These are phyloP conservation scores for Dolichallabes microphthalmus DNA, from an alignment of 2,113 vertebrate species.

Conservation along the genomic window DNA sequence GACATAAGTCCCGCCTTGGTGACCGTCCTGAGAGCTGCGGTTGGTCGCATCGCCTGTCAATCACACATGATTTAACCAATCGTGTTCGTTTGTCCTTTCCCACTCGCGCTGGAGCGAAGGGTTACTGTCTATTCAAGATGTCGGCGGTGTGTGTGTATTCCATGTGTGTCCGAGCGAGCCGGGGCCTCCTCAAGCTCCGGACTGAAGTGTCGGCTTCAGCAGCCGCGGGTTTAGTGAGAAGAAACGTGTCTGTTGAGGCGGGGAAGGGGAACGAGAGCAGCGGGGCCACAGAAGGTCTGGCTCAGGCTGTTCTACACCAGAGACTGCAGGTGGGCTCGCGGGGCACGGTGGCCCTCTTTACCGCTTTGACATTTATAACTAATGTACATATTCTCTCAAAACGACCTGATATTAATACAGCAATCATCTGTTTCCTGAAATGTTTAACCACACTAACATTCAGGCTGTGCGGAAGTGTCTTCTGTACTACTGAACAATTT, in stretches of 20 bases:
- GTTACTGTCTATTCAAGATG: conserved; percentile 69
- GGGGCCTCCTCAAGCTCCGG: conserved; percentile 65
- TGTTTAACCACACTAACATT: background rate
- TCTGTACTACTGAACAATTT: background rate
- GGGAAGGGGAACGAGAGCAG: conserved; percentile 29
- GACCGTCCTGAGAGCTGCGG: background rate
- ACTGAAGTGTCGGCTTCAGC: conserved; percentile 32
- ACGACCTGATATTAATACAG: background rate
- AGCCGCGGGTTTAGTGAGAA: conserved; percentile 44
- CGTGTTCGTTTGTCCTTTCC: conserved; percentile 64
- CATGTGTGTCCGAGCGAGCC: conserved; percentile 74
- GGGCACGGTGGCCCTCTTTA: background rate
- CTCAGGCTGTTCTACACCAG: conserved; percentile 74
- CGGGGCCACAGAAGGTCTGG: conserved; percentile 62
- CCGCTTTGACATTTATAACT: conserved; percentile 1
- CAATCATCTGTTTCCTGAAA: background rate
- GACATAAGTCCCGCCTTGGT: conserved; percentile 22
- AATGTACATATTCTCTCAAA: background rate
- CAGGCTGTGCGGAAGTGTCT: background rate
- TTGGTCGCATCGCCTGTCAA: conserved; percentile 15
- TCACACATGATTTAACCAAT: conserved; percentile 62
- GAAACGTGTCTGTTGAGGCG: conserved; percentile 56
- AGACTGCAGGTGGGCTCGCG: conserved; percentile 65
- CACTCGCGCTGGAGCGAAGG: conserved; percentile 52
- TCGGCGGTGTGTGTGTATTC: conserved; percentile 68